Evolutionary conservation across 1,140 invertebrate genomes (phyloP), one percentile per base, ranked within the genome.

Genomic region (Odontomachus brunneus): DNA sequence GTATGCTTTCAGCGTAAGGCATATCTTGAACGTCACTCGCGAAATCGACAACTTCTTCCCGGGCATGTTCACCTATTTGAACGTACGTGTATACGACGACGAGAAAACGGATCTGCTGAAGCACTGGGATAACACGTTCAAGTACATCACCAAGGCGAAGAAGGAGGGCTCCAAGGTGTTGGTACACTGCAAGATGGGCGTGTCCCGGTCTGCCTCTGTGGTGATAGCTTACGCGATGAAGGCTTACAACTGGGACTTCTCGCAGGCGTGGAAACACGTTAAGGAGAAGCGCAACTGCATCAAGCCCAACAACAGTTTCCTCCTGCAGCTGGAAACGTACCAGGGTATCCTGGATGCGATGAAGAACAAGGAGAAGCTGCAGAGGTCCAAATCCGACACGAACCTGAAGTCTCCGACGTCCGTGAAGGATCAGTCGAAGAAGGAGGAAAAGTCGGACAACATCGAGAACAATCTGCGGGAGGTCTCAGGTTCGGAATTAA

Each of bases 31-130:
- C 93, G 98, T 99, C 29, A 99, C 99, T 3, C 95, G 98, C 90
- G 99, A 99, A 95, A 99, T 99, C 85, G 99, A 99, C 94, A 99
- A 99, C 94, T 99, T 99, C 94, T 99, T 99, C 93, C 99, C 99
- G 24, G 98, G 98, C 24, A 98, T 97, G 94, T 99, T 99, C 93
- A 96, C 98, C 92, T 99, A 99, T 91, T 95, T 98, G 88, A 99
- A 99, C 93, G 97, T 99, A 75, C 97, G 98, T 84, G 98, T 99
- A 9, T 99, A 98, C 92, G 99, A 99, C 92, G 98, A 98, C 91
- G 98, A 99, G 92, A 98, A 98, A 92, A 99, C 98, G 55, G 98
- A 99, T 94, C 95, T 99, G 74, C 94, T 99, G 4, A 98, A 98
- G 93, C 97, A 99, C 92, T 99, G 99, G 98, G 98, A 99, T 91